phyloP scores from a whole-genome alignment of 2,888 invertebrate genomes.

The Halocaridina rubra region DNA sequence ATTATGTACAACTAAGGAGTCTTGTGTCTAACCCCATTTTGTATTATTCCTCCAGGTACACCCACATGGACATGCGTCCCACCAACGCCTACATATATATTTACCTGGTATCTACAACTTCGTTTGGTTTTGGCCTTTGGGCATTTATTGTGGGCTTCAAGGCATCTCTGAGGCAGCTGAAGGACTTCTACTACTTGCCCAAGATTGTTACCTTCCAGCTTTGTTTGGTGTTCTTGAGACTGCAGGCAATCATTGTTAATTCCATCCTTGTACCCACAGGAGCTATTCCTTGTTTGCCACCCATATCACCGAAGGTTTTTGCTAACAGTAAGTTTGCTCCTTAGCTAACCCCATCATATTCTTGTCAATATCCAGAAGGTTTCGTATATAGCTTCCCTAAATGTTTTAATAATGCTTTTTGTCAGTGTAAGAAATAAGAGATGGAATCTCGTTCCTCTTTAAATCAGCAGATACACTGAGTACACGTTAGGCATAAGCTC shows the following conservation, averaged over 20 bases:
- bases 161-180: constrained; percentile 44
- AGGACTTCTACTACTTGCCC: constrained; percentile 53
- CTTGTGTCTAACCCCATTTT: not conserved
- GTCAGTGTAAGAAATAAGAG: too few species aligned
- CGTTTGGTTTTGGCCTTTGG: constrained; percentile 59
- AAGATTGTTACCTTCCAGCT: constrained; percentile 60
- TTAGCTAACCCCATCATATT: too few species aligned
- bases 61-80: constrained; percentile 20
- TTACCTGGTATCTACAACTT: constrained; percentile 26
- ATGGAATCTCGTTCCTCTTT: too few species aligned
- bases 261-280: constrained; percentile 53
- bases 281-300: constrained; percentile 57
- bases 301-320: constrained; percentile 58
- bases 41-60: constrained; percentile 24
- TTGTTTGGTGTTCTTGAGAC: constrained; percentile 51
- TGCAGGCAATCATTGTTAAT: constrained; percentile 53
- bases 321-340: constrained; percentile 58
- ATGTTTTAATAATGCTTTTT: too few species aligned
- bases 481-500: too few species aligned
- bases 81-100: constrained; percentile 49
- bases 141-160: constrained; percentile 61
- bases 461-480: too few species aligned
- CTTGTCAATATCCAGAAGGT: too few species aligned
- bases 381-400: too few species aligned
- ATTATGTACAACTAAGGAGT: too few species aligned